Percentiles rank a stretch among this genome's conserved stretches.
Evolutionary conservation across 1,140 invertebrate species (phyloP).

Genomic region (Drosophila sturtevanti): DNA sequence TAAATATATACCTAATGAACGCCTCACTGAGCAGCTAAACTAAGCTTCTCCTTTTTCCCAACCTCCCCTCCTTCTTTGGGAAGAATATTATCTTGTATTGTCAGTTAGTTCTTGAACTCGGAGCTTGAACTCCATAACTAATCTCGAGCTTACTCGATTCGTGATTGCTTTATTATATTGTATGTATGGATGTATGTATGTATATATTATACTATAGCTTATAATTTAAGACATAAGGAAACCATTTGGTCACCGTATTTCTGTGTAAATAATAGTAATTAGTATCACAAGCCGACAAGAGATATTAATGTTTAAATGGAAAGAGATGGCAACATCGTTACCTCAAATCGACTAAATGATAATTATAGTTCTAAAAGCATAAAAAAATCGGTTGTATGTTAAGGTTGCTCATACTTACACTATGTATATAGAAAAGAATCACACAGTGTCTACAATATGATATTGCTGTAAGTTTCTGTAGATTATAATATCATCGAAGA

Average conservation of each 20-base stretch:
- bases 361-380: not conserved
- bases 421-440: too few relatives aligned
- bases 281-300: slow-evolving; percentile 27
- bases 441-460: too few relatives aligned
- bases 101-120: slow-evolving; percentile 44
- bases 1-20: slow-evolving; percentile 12
- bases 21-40: slow-evolving; percentile 36
- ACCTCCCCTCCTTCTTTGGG: too few relatives aligned
- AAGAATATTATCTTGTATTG: slow-evolving; percentile 23
- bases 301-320: slow-evolving; percentile 19
- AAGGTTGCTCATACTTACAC: too few relatives aligned
- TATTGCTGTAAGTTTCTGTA: too few relatives aligned
- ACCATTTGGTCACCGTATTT: slow-evolving; percentile 40
- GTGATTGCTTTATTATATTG: slow-evolving; percentile 20
- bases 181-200: not conserved
- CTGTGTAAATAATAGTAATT: slow-evolving; percentile 51
- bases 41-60: not conserved
- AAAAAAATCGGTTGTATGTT: not conserved
- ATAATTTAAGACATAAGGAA: slow-evolving; percentile 38
- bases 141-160: slow-evolving; percentile 33
- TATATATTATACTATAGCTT: not conserved
- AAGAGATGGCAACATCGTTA: slow-evolving; percentile 7
- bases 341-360: not conserved
- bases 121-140: slow-evolving; percentile 42
- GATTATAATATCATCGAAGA: too few relatives aligned